These are phyloP conservation scores for Mesembrinibis cayennensis DNA, from an alignment of 2,113 vertebrate genomes.

Conservation along the genomic window DNA sequence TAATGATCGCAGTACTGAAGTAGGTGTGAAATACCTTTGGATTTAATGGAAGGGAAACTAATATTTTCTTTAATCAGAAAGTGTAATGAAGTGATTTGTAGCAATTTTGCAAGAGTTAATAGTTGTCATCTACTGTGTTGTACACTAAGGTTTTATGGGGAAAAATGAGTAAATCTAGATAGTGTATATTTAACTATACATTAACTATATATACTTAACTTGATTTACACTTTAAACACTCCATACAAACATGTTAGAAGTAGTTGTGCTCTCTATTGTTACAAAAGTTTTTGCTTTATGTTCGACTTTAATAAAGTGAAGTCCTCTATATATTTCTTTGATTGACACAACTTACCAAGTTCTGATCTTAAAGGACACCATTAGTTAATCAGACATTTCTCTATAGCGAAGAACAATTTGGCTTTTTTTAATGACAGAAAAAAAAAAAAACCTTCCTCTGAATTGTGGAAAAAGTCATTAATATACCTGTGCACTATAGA, in stretches of 20 bases:
- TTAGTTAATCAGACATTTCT: not conserved
- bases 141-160: not conserved
- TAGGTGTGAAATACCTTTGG: not conserved
- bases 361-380: not conserved
- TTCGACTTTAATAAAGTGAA: not conserved
- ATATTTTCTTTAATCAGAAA: not conserved
- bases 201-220: not conserved
- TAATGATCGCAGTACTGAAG: not conserved
- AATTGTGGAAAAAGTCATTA: not conserved
- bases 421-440: not conserved
- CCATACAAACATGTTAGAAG: not conserved
- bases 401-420: not conserved
- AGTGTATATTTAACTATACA: not conserved
- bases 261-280: not conserved
- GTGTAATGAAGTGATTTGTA: not conserved
- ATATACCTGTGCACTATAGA: not conserved
- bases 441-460: not conserved
- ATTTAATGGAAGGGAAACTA: not conserved
- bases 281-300: not conserved
- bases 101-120: not conserved
- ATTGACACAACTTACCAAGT: not conserved
- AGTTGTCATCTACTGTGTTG: not conserved
- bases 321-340: not conserved
- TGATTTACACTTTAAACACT: not conserved
- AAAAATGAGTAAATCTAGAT: not conserved